Evolutionary conservation across 2,113 vertebrate species (phyloP).

Genomic region (Nibea albiflora): DNA sequence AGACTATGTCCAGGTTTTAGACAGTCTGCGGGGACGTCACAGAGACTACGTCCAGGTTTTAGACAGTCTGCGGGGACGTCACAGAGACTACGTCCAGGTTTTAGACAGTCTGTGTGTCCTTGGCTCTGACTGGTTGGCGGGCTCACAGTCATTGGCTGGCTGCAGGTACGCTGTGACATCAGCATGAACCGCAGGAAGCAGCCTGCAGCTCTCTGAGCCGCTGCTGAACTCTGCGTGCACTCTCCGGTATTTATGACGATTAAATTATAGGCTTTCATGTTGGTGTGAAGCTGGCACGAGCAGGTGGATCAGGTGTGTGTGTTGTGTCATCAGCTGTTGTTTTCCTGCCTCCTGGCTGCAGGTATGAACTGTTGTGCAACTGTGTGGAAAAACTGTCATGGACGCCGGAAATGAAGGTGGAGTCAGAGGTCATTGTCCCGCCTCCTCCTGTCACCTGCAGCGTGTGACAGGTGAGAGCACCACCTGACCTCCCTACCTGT

Average conservation of each 20-base stretch:
- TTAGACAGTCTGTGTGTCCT: neutral
- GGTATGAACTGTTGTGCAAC: conserved; percentile 21
- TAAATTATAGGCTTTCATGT: conserved; percentile 38
- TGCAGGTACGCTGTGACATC: conserved; percentile 5
- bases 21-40: no score
- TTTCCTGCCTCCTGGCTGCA: conserved; percentile 30
- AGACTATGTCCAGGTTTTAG: no score
- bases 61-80: no score
- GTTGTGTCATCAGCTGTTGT: conserved; percentile 13
- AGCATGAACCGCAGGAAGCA: conserved; percentile 21
- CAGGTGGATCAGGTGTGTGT: neutral
- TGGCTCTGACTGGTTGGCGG: neutral
- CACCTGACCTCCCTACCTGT: no score
- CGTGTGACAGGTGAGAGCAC: neutral
- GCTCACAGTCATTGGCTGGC: neutral
- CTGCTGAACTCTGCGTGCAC: conserved; percentile 39
- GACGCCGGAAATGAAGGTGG: no score
- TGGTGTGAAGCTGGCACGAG: conserved; percentile 19
- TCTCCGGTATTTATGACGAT: neutral
- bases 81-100: no score
- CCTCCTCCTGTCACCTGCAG: neutral
- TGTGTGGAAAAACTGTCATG: neutral
- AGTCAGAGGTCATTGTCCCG: no score
- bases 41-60: no score
- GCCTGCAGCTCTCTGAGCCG: neutral